phyloP scores from a whole-genome alignment of 2,113 vertebrate genomes.

The Arvicanthis niloticus region DNA sequence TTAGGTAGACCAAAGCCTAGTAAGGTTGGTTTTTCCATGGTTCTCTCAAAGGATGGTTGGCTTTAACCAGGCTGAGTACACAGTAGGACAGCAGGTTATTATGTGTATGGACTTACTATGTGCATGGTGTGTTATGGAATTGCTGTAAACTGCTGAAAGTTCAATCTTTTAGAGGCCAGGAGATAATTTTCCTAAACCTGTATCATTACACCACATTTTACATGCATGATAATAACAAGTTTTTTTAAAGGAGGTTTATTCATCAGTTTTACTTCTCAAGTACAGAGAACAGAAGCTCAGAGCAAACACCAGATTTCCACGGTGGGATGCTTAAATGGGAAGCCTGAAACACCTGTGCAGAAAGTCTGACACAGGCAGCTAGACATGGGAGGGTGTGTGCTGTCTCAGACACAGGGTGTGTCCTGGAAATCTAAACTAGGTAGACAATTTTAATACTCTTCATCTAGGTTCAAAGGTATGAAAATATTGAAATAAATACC shows the following conservation, averaged over 20 bases:
- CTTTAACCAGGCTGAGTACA: background rate
- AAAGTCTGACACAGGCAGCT: background rate
- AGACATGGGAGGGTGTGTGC: background rate
- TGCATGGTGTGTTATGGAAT: background rate
- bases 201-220: background rate
- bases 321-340: background rate
- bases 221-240: background rate
- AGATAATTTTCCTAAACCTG: background rate
- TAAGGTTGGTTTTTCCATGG: background rate
- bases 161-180: background rate
- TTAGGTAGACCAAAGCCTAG: background rate
- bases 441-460: background rate
- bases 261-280: slow-evolving; percentile 7
- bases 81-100: background rate
- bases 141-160: background rate
- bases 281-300: background rate
- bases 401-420: background rate
- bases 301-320: background rate
- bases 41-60: background rate
- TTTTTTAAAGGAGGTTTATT: slow-evolving; percentile 9
- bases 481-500: background rate
- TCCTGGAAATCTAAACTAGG: background rate
- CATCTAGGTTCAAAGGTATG: background rate
- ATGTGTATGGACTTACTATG: background rate
- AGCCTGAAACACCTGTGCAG: background rate